These are phyloP conservation scores for Tridacna crocea DNA, from an alignment of 2,888 invertebrate genomes.

Conservation along the genomic window DNA sequence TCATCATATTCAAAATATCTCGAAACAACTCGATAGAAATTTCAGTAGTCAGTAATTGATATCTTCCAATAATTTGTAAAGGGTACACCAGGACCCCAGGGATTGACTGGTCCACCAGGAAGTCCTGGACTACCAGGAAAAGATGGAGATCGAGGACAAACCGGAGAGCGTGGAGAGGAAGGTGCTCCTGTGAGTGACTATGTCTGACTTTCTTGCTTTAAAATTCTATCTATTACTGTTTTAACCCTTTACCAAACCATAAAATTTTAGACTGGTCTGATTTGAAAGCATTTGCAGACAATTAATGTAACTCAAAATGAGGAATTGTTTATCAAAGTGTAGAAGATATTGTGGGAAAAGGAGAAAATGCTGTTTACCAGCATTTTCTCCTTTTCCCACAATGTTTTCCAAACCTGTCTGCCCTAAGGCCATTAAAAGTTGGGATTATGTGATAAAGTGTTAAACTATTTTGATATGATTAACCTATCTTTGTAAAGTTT, in stretches of 20 bases:
- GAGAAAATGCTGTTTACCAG: not conserved
- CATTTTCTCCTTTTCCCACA: not conserved
- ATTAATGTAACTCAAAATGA: too few relatives aligned
- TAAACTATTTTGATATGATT: too few relatives aligned
- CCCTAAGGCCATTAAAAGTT: too few relatives aligned
- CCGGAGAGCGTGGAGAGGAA: slow-evolving; percentile 67
- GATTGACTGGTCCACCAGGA: slow-evolving; percentile 73
- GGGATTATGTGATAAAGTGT: not conserved
- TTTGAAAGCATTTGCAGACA: too few relatives aligned
- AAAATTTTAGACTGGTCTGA: too few relatives aligned
- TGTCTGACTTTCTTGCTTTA: not conserved
- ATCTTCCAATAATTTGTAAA: slow-evolving; percentile 22
- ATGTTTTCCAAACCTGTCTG: not conserved
- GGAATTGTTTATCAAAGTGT: too few relatives aligned
- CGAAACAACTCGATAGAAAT: too few relatives aligned
- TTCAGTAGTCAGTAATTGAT: too few relatives aligned
- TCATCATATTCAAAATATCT: too few relatives aligned
- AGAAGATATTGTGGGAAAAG: not conserved
- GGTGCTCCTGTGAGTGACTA: slow-evolving; percentile 63
- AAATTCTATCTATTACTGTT: too few relatives aligned
- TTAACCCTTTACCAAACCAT: too few relatives aligned
- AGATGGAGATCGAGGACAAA: slow-evolving; percentile 66
- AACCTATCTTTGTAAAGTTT: too few relatives aligned
- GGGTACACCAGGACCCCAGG: slow-evolving; percentile 75
- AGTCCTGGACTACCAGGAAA: slow-evolving; percentile 67